Evolutionary conservation across 2,113 vertebrate genomes (phyloP), one percentile per base, ranked within the genome.

Genomic region (Oxygymnocypris stewartii): DNA sequence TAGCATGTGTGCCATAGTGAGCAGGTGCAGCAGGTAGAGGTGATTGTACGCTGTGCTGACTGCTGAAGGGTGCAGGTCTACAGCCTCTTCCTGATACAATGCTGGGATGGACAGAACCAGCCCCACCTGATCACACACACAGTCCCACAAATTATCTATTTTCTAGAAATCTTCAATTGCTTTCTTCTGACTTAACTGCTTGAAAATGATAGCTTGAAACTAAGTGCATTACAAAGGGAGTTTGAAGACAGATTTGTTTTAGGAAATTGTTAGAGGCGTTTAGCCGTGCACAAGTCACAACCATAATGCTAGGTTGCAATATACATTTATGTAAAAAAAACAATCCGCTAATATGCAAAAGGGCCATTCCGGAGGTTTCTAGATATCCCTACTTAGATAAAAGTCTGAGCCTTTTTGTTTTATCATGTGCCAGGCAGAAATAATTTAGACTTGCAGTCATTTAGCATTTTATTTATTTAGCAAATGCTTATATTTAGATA

Each of bases 31-130:
- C 92, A 99, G 95, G 93, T 99, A 95, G 85, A 99, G 95, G 84
- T 99, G 95, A 91, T 97, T 98, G 92, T 97, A 99, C 65, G 97
- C 95, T 69, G 97, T 95, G 89, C 97, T 97, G 90, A 97, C 83
- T 76, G 96, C 91, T 79, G 98, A 98, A 42, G 98, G 98, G 40
- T 97, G 96, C 59, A 99, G 93, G 79, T 97, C 96, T 51, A 98
- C 96, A 84, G 94, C 87, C 81, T 98, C 96, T 86, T 99, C 97
- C 95, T 97, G 97, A 88, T 99, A 99, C 82, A 99, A 93, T 4
- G 97, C 96, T 8, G 98, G 97, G 89, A 97, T 93, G 14, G 97
- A 96, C 89, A 99, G 92, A 75, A 98, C 96, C 92, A 95, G 87
- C 63, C 96, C 97, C 86, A 99, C 97, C 98, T 99, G 88, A 82